Conservation (phyloP, 2,113 vertebrate genomes). For the Vulpes vulpes region DNA sequence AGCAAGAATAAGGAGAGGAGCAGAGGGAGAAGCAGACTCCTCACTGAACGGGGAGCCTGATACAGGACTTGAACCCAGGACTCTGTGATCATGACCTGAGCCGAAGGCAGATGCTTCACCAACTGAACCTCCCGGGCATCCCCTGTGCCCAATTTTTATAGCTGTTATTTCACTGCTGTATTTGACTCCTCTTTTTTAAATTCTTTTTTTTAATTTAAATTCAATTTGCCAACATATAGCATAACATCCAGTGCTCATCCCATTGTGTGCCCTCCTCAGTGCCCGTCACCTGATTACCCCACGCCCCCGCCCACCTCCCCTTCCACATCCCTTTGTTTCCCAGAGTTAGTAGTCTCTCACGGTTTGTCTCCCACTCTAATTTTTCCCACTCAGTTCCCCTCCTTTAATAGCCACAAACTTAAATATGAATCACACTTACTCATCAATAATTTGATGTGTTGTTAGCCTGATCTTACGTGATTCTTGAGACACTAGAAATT, state of each 20-base stretch:
- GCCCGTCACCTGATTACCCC: no score
- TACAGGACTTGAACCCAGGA: background rate
- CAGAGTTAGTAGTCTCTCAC: no score
- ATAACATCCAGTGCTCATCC: no score
- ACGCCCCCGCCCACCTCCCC: no score
- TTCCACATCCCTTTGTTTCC: no score
- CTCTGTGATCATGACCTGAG: background rate
- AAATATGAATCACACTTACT: background rate
- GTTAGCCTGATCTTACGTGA: background rate
- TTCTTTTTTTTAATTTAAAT: no score
- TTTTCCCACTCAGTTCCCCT: no score
- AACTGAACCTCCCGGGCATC: background rate
- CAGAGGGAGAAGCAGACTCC: background rate
- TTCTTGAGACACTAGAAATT: background rate
- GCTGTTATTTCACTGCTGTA: background rate
- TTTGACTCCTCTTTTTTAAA: background rate
- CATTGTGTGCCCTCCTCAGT: no score
- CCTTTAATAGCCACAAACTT: background rate
- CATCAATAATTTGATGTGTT: background rate
- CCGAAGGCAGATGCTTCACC: background rate
- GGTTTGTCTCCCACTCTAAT: no score
- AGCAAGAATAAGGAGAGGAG: background rate
- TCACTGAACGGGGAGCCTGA: background rate
- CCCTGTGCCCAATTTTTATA: background rate
- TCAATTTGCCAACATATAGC: no score